Base-by-base conservation (phyloP, 2,888 invertebrate genomes). In the Trisateles emortualis region DNA sequence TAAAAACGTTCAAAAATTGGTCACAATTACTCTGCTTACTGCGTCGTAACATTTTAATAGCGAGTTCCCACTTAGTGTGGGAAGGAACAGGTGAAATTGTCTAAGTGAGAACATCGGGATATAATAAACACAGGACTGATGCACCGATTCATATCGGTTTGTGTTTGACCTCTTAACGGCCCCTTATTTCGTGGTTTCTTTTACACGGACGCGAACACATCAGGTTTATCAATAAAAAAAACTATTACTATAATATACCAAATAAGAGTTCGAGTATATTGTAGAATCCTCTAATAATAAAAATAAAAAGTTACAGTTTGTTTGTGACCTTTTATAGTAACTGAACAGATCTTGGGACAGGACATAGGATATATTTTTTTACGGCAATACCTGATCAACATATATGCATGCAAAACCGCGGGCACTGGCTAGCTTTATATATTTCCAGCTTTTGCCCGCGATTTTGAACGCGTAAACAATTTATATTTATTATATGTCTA, bases 21-120 rank as follows among this genome's bases (percentile, higher is more conserved):
- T 86, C 75, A 86, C 90, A 90, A 91, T 91, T 90, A 91, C 81
- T 78, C 74, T 83, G 85, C 80, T 86, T 87, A 88, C 85, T 76
- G 85, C 79, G 76, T 88, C 86, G 90, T 88, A 90, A 88, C 90
- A 81, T 85, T 89, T 88, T 90, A 90, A 90, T 90, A 84, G 84
- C 76, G 72, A 78, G 78, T 74, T 79, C 79, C 83, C 78, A 81
- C 83, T 87, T 80, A 75, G 73, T 88, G 88, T 90, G 89, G 87
- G 90, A 90, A 88, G 45, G 44, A 47, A 69, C 62, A 35, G 49
- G 59, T 52, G 51, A 70, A 66, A 61, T 59, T 52, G 52, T 51
- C 24, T 51, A 33, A 39, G 43, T 51, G 42, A 57, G 52, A 33
- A 46, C 35, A 30, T 10, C 6, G 42, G 29, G 45, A 9, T 44